A percentile compares a stretch with the other conserved stretches of the same genome.
Conservation (phyloP, 2,113 vertebrate genomes). For the Hemiprocne comata region DNA sequence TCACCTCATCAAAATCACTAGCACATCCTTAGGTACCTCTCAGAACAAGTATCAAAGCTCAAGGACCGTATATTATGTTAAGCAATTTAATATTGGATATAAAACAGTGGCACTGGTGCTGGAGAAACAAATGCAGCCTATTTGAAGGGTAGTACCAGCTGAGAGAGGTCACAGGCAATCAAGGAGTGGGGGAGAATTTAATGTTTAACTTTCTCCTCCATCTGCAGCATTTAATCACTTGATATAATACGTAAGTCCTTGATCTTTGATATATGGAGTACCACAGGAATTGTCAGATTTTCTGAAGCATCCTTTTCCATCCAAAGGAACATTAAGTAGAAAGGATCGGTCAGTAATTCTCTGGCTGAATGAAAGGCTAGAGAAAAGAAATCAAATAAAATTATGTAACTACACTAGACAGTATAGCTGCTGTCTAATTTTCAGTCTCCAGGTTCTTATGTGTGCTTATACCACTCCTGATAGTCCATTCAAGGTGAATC, state of each 20-base stretch:
- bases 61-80: constrained; percentile 42
- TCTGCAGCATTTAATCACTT: constrained; percentile 34
- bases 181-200: not conserved
- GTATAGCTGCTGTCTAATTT: not conserved
- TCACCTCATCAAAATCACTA: not conserved
- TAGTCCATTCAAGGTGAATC: not conserved
- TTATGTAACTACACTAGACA: not conserved
- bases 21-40: not conserved
- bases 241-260: constrained; percentile 28
- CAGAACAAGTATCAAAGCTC: constrained; percentile 42
- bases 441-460: not conserved
- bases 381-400: not conserved
- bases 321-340: not conserved
- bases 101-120: not conserved
- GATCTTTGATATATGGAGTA: constrained; percentile 49
- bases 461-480: not conserved
- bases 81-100: constrained; percentile 13
- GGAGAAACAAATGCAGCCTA: not conserved
- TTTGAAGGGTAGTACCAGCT: not conserved
- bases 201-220: constrained; percentile 20
- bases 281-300: not conserved
- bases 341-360: not conserved
- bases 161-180: not conserved
- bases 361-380: not conserved
- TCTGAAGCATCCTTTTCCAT: constrained; percentile 1